Evolutionary conservation across 2,113 vertebrate genomes (phyloP).

Genomic region (Emydura subglobosa): DNA sequence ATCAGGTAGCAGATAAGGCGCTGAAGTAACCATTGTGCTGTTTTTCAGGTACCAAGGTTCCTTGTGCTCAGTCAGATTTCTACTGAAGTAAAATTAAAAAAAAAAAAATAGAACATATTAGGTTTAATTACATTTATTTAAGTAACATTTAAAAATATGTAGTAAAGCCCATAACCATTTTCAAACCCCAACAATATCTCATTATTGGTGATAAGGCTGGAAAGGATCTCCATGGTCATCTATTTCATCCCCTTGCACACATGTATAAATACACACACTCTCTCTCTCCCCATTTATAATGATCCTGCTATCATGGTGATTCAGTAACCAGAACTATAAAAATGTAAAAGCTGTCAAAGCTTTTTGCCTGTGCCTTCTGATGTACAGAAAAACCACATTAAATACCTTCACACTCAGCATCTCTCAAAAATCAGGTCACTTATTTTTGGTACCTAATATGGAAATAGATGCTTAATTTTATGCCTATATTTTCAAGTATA

Average conservation of each 20-base stretch:
- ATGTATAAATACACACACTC: not conserved
- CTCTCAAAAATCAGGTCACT: not conserved
- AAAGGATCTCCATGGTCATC: not conserved
- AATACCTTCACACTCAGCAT: not conserved
- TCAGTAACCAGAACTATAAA: not conserved
- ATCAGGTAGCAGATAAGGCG: constrained; percentile 33
- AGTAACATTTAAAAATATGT: not conserved
- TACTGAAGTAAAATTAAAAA: not conserved
- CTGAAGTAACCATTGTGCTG: constrained; percentile 35
- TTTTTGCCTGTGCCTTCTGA: not conserved
- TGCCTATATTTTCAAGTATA: not conserved
- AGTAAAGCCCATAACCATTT: not conserved
- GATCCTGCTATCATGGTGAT: not conserved
- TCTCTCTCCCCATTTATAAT: not conserved
- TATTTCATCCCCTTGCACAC: not conserved
- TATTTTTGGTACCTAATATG: not conserved
- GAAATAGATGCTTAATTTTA: not conserved
- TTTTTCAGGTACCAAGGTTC: not conserved
- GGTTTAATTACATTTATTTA: not conserved
- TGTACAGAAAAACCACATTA: not conserved
- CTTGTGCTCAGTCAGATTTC: not conserved
- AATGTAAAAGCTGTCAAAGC: not conserved
- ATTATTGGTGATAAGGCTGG: too few species aligned
- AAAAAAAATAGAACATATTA: not conserved
- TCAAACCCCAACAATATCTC: not conserved